Conservation (phyloP, 2,888 invertebrate genomes). For the Athripsodes cinereus region DNA sequence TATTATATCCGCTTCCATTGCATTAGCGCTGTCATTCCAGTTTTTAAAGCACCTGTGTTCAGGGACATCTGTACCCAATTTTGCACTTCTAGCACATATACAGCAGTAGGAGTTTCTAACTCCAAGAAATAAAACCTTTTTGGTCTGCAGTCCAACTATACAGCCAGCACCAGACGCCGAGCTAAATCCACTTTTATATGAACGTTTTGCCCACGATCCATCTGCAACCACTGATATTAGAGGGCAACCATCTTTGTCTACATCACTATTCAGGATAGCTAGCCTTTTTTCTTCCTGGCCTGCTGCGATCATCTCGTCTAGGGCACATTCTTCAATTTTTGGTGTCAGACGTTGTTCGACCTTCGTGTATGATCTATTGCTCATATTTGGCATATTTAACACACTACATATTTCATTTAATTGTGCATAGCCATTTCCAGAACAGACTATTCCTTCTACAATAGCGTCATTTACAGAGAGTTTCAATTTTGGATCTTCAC, state of each 20-base stretch:
- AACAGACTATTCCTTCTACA: too few relatives aligned
- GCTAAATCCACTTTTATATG: neutral
- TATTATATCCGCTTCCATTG: neutral
- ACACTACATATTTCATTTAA: too few relatives aligned
- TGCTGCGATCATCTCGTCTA: neutral
- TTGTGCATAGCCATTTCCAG: too few relatives aligned
- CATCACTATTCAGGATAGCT: neutral
- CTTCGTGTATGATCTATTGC: too few relatives aligned
- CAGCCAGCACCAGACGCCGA: neutral
- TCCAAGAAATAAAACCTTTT: neutral
- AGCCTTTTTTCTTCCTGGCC: neutral
- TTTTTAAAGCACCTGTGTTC: neutral
- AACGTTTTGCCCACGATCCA: neutral
- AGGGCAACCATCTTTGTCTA: neutral
- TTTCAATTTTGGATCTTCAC: too few relatives aligned
- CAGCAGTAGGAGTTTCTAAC: neutral
- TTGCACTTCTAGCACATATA: neutral
- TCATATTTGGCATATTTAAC: too few relatives aligned
- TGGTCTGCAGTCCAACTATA: neutral
- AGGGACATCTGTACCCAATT: neutral
- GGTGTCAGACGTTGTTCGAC: too few relatives aligned
- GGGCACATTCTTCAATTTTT: too few relatives aligned
- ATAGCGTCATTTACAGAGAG: too few relatives aligned
- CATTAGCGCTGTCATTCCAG: neutral
- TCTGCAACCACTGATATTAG: neutral